A percentile compares a stretch with the other conserved stretches of the same genome.
phyloP scores from a whole-genome alignment of 2,888 invertebrate genomes.

The Melikaiella ostensackeni region DNA sequence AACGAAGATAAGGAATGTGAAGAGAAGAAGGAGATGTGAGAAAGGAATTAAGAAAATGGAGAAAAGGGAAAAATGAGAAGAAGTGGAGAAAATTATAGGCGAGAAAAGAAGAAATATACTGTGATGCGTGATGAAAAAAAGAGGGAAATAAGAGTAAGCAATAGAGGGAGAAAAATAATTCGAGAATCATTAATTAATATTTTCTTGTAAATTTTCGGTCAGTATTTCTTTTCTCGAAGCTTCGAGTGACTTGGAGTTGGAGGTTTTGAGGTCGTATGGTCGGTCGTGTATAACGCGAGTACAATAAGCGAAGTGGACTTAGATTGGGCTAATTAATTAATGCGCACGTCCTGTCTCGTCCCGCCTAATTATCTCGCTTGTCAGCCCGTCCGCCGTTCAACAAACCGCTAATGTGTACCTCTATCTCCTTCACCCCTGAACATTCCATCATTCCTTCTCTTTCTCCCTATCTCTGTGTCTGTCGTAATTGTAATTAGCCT shows the following conservation, averaged over 20 bases:
- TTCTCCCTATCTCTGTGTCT: constrained; percentile 50
- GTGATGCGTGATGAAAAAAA: no score
- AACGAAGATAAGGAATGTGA: no score
- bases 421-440: constrained; percentile 49
- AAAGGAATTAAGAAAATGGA: no score
- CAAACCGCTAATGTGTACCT: constrained; percentile 63
- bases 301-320: constrained; percentile 73
- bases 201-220: no score
- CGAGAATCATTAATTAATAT: no score
- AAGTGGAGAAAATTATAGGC: no score
- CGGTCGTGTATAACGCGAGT: constrained; percentile 65
- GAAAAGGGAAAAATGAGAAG: no score
- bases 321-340: constrained; percentile 77
- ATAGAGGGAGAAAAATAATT: no score
- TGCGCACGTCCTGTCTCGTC: constrained; percentile 76
- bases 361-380: constrained; percentile 76
- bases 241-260: constrained; percentile 26
- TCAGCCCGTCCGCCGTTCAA: constrained; percentile 67
- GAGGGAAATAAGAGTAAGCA: no score
- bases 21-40: no score
- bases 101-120: no score
- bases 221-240: constrained; percentile 13
- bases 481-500: constrained; percentile 75
- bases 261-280: constrained; percentile 67
- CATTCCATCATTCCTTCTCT: constrained; percentile 48